These are phyloP conservation scores for Bos indicus DNA, from an alignment of 2,113 vertebrate species.

Conservation along the genomic window DNA sequence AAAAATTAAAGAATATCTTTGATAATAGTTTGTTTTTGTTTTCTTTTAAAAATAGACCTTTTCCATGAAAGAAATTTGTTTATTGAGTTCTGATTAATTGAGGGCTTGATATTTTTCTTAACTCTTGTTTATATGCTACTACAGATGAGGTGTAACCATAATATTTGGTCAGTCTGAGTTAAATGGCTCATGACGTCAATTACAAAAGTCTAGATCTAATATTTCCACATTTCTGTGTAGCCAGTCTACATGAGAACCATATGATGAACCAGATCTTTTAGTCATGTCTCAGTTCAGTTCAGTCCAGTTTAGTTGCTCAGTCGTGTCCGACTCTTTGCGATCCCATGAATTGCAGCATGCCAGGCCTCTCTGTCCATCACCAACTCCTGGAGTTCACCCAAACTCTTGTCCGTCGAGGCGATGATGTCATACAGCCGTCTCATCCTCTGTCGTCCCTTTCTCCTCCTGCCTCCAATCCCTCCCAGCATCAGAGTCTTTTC, in stretches of 20 bases:
- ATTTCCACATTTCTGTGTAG: neutral
- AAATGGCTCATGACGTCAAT: constrained; percentile 25
- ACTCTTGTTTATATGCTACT: constrained; percentile 36
- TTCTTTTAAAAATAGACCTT: neutral
- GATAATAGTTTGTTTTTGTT: constrained; percentile 16
- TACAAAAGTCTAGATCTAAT: neutral
- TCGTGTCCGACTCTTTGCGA: no score
- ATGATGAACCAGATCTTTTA: neutral
- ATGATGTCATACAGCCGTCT: no score
- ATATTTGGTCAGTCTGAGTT: constrained; percentile 51
- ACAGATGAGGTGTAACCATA: constrained; percentile 23
- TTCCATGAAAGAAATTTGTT: constrained; percentile 14
- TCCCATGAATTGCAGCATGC: no score
- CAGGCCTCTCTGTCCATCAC: no score
- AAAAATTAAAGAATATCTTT: neutral
- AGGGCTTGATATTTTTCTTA: constrained; percentile 49
- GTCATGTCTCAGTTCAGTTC: neutral
- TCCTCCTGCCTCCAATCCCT: no score
- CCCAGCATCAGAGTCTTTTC: no score
- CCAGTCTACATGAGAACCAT: neutral
- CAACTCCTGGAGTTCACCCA: no score
- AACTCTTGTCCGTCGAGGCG: fast-evolving
- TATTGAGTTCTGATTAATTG: constrained; percentile 37
- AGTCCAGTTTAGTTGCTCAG: no score
- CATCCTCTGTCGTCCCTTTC: no score